Conservation (phyloP, 2,888 invertebrate species). For the Chalcis sispes region DNA sequence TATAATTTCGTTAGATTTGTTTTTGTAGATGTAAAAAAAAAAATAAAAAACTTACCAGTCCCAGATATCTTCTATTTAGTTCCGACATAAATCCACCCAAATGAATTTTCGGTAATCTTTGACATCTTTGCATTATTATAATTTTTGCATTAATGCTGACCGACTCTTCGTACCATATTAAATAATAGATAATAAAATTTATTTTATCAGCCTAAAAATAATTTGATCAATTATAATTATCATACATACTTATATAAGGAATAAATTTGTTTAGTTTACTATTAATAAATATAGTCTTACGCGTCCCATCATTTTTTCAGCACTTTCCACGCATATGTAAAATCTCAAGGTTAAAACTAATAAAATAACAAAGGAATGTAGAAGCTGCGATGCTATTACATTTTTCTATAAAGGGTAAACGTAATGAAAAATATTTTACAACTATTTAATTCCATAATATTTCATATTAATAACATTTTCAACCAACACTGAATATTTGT, state of each 20-base stretch:
- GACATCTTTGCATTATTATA: slow-evolving; percentile 9
- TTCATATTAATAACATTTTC: background rate
- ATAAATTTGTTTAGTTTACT: background rate
- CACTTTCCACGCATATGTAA: slow-evolving; percentile 20
- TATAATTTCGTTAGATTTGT: background rate
- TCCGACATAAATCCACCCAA: slow-evolving; percentile 13
- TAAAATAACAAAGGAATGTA: background rate
- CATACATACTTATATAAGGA: background rate
- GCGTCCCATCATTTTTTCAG: slow-evolving; percentile 8
- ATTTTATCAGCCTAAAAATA: background rate
- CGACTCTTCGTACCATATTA: background rate
- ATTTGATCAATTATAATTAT: background rate
- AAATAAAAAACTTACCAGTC: background rate
- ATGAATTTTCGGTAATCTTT: slow-evolving; percentile 9
- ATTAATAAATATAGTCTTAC: too few relatives aligned
- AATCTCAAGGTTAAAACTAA: background rate
- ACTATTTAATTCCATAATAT: background rate
- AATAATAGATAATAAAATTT: background rate
- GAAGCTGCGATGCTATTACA: background rate
- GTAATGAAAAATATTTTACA: background rate
- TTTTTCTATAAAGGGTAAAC: background rate
- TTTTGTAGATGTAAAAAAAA: too few relatives aligned
- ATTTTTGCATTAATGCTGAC: background rate
- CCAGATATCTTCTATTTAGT: background rate
- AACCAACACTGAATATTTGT: slow-evolving; percentile 22